Base-by-base conservation (phyloP, 1,140 invertebrate genomes). In the Saccostrea echinata region DNA sequence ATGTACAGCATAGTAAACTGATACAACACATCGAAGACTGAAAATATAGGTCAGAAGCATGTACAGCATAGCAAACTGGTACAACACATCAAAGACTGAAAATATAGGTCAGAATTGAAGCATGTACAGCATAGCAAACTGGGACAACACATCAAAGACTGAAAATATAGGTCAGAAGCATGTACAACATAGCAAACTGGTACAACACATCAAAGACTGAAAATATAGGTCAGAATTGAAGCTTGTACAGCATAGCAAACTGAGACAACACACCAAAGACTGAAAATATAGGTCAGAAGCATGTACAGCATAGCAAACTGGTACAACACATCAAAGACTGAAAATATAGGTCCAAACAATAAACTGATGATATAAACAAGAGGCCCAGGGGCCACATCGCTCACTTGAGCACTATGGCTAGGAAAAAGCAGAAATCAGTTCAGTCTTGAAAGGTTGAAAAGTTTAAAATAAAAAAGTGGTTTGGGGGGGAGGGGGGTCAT, bases 1-100 rank as follows among this genome's bases (percentile, higher is more conserved):
- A 94, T 94, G 57, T 93, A 92, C 43, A 94, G 83, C 93, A 94
- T 93, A 8, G 93, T 91, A 91, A 94, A 94, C 90, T 94, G 94
- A 9, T 93, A 94, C 43, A 94, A 61, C 84, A 94, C 91, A 88
- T 94, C 93, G 84, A 93, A 91, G 76, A 83, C 27, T 64, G 55
- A 30, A 85, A 12, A 21, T 24, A 12, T 24, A 80, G 4, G 27
- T 13, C 16, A 27, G 27, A 33, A 27, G 18, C 11, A 80, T 80
- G 71, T 33, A 80, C 71, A 30, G 27, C 13, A 80, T 43, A 18
- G 35, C 9, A 80, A 80, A 80, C 71, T 33, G 18, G 27, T 13
- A 80, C 21, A 35, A 13, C 13, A 80, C 76, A 80, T 1, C 35
- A 43, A 80, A 80, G 1, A 16, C 21, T 64, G 51, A 30, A 85